Conservation (phyloP, 2,888 invertebrate genomes). For the Cephonodes hylas region DNA sequence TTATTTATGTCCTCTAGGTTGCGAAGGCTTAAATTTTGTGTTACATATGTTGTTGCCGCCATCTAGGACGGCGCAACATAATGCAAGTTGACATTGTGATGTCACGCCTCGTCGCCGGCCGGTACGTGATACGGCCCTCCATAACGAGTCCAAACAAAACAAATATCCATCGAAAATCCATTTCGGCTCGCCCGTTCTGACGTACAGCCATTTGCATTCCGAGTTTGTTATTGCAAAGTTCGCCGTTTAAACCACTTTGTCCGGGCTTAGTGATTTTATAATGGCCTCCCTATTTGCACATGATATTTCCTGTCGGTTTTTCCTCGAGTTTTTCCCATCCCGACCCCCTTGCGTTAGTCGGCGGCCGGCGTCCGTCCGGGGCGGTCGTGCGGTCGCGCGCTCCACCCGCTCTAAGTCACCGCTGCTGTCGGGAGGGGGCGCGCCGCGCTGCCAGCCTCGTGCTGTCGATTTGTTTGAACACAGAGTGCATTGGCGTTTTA, state of each 20-base stretch:
- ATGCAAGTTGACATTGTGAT: not conserved
- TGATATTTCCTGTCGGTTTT: constrained; percentile 21
- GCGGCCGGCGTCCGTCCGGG: constrained; percentile 41
- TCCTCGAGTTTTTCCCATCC: constrained; percentile 9
- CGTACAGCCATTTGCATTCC: not conserved
- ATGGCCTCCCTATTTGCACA: constrained; percentile 20
- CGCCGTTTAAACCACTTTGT: constrained; percentile 19
- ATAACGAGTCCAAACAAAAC: not conserved
- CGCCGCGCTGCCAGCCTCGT: not conserved
- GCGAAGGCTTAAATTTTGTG: not conserved
- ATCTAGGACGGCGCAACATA: not conserved
- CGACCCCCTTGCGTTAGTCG: constrained; percentile 23
- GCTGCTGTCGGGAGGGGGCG: not conserved
- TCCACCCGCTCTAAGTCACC: not conserved
- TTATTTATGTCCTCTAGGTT: not conserved
- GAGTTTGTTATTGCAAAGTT: not conserved
- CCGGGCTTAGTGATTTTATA: constrained; percentile 9
- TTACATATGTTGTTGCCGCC: not conserved
- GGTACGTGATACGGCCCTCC: not conserved
- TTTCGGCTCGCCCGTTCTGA: not conserved
- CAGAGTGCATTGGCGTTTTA: not conserved
- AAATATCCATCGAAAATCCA: not conserved
- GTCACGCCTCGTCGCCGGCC: not conserved
- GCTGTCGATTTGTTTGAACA: not conserved
- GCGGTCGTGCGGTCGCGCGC: constrained; percentile 37